Percentiles rank a stretch among this genome's conserved stretches.
These are phyloP conservation scores for Epizoanthus fatuus DNA, from an alignment of 92 coral and sea anemone species.

Conservation along the genomic window DNA sequence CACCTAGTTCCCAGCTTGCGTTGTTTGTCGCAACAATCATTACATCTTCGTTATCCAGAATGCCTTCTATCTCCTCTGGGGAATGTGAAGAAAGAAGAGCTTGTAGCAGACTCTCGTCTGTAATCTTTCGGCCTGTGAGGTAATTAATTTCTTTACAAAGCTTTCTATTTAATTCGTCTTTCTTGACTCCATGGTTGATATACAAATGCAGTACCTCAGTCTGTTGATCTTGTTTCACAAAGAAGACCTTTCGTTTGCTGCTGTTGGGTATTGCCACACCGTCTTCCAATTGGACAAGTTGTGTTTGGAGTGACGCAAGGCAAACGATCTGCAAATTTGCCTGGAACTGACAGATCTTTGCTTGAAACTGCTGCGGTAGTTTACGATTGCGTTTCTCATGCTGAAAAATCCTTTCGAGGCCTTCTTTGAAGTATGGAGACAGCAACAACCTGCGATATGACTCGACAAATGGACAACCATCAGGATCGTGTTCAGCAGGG, in stretches of 20 bases:
- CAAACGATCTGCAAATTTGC: constrained; percentile 59
- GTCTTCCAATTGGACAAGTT: constrained; percentile 49
- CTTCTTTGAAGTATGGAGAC: constrained; percentile 65
- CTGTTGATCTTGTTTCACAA: constrained; percentile 47
- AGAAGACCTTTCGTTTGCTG: neutral
- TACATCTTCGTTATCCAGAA: constrained; percentile 69
- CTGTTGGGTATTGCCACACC: constrained; percentile 42
- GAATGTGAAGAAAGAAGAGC: constrained; percentile 41
- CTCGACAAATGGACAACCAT: constrained; percentile 40
- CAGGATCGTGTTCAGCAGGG: constrained; percentile 55
- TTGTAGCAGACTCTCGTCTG: constrained; percentile 44
- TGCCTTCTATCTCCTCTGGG: constrained; percentile 65
- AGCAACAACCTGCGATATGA: constrained; percentile 53
- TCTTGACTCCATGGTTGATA: constrained; percentile 76
- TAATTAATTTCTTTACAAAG: constrained; percentile 65
- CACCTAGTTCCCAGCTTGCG: constrained; percentile 54
- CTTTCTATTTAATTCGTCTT: constrained; percentile 18
- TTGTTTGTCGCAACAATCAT: constrained; percentile 34
- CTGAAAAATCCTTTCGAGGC: constrained; percentile 26
- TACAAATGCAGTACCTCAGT: constrained; percentile 43
- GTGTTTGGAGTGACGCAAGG: constrained; percentile 70
- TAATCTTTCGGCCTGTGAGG: constrained; percentile 57
- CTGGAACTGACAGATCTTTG: constrained; percentile 1
- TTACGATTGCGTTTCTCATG: neutral
- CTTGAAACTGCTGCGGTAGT: neutral